Evolutionary conservation across 1,140 invertebrate species (phyloP).

Genomic region (Protaetia brevitarsis): DNA sequence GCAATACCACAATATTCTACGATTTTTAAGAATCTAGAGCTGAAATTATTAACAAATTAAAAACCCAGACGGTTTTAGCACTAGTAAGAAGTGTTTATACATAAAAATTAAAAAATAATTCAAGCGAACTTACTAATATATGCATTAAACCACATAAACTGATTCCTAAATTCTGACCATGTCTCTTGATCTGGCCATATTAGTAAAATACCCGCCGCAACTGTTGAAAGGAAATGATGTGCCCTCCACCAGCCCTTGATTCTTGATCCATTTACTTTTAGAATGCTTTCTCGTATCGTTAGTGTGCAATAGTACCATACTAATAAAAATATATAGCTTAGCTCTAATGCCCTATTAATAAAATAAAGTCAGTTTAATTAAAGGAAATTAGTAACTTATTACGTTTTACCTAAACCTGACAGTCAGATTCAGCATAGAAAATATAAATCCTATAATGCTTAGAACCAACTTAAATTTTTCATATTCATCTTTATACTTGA

Average conservation of each 20-base stretch:
- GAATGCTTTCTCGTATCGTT: conserved; percentile 97
- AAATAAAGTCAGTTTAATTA: neutral
- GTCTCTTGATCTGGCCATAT: conserved; percentile 95
- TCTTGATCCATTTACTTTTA: conserved; percentile 86
- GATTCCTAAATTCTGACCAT: conserved; percentile 85
- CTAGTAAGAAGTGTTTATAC: neutral
- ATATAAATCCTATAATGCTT: conserved; percentile 86
- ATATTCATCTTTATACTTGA: conserved; percentile 98
- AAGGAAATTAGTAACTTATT: neutral
- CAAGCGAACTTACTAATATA: conserved; percentile 68
- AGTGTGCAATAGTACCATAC: conserved; percentile 99
- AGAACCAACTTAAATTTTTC: conserved; percentile 96
- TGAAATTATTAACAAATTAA: neutral
- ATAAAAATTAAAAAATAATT: too few species aligned
- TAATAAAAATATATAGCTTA: conserved; percentile 92
- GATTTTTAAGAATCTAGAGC: neutral
- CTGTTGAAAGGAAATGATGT: conserved; percentile 98
- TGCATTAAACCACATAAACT: conserved; percentile 91
- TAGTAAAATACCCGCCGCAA: conserved; percentile 89
- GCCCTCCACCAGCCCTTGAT: conserved; percentile 98
- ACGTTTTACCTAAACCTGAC: conserved; percentile 35
- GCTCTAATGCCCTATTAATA: conserved; percentile 78
- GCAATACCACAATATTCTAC: too few species aligned
- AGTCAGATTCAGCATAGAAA: conserved; percentile 77
- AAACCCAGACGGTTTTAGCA: neutral